Percentiles rank a stretch among this genome's conserved stretches.
phyloP scores from a whole-genome alignment of 2,113 vertebrate genomes.

The Sigmodon hispidus region DNA sequence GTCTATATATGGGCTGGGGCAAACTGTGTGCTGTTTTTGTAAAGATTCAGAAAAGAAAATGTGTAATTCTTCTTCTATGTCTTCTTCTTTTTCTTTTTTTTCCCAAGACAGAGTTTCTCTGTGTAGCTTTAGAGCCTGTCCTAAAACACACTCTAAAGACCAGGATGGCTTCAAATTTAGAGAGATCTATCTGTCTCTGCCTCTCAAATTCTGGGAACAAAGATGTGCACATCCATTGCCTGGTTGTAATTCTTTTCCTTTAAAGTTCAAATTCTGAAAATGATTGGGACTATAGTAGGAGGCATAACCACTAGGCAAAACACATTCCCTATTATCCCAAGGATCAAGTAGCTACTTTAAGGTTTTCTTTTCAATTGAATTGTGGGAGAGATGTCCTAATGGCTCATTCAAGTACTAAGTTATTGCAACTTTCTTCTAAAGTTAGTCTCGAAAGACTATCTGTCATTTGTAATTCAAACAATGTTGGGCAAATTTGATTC shows the following conservation, averaged over 20 bases:
- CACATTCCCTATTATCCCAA: background rate
- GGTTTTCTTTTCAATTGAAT: background rate
- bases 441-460: background rate
- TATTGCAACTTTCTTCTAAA: background rate
- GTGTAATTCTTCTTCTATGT: background rate
- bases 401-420: background rate
- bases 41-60: background rate
- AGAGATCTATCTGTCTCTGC: background rate
- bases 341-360: background rate
- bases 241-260: background rate
- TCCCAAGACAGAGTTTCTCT: background rate
- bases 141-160: background rate
- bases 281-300: background rate
- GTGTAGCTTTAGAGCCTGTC: background rate
- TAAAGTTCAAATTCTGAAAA: conserved; percentile 22
- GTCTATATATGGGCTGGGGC: background rate
- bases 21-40: conserved; percentile 3
- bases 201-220: background rate
- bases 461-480: background rate
- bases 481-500: background rate
- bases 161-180: background rate
- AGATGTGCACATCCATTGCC: background rate
- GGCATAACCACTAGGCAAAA: background rate
- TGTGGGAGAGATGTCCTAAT: background rate
- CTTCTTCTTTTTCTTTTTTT: too few relatives aligned